Conservation (phyloP, 35 echinoderm and acorn worm genomes). For the Acanthaster planci region DNA sequence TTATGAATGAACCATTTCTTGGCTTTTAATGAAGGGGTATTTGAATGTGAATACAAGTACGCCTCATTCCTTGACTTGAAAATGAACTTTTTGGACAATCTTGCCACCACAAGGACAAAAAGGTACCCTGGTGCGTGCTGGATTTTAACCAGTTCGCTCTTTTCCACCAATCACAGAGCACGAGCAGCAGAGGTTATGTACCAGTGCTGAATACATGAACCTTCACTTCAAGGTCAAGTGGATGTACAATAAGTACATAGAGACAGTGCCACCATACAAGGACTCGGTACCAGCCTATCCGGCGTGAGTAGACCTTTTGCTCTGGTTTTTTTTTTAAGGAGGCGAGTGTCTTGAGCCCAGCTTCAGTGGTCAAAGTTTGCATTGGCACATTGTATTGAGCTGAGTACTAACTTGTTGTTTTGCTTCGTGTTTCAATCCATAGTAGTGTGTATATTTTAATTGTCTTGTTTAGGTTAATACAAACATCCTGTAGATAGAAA, state of each 20-base stretch:
- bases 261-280: conserved; percentile 60
- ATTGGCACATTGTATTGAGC: too few relatives aligned
- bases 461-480: too few relatives aligned
- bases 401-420: too few relatives aligned
- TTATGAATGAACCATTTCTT: too few relatives aligned
- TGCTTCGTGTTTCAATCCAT: too few relatives aligned
- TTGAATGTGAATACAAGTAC: neutral
- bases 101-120: neutral
- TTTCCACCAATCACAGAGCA: conserved; percentile 62
- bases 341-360: too few relatives aligned
- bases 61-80: neutral
- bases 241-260: conserved; percentile 97
- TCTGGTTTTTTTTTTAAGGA: neutral
- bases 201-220: conserved; percentile 99
- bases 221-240: conserved; percentile 99
- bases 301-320: conserved; percentile 47
- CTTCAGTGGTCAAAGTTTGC: too few relatives aligned
- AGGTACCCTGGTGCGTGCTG: neutral
- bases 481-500: too few relatives aligned
- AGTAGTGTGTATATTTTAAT: too few relatives aligned
- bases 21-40: too few relatives aligned
- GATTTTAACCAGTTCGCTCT: neutral
- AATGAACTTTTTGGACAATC: neutral
- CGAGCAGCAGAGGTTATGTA: conserved; percentile 85
- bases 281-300: conserved; percentile 78